Evolutionary conservation across 2,797 vertebrate species (phyloP).

Genomic region (Myoxocephalus aenaeus): DNA sequence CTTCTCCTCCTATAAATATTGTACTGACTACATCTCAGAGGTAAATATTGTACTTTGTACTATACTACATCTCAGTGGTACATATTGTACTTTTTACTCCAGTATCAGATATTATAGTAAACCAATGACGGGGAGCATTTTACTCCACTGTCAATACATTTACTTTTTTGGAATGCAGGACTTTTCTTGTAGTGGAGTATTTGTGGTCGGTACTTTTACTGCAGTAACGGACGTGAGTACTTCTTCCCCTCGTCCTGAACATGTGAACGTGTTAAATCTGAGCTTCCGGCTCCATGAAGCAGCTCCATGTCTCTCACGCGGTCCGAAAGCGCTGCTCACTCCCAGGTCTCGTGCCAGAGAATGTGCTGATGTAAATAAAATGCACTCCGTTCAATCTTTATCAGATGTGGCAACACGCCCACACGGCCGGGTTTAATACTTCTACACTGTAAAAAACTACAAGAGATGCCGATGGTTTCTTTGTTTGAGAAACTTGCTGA

Average conservation of each 20-base stretch:
- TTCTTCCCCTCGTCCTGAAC: not conserved
- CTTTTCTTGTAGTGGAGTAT: not conserved
- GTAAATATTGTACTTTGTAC: too few relatives aligned
- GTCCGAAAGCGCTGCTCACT: not conserved
- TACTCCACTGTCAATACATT: too few relatives aligned
- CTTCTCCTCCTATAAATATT: too few relatives aligned
- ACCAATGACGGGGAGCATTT: too few relatives aligned
- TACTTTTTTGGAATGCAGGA: not conserved
- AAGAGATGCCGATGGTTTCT: too few relatives aligned
- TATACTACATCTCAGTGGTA: too few relatives aligned
- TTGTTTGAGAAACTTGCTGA: not conserved
- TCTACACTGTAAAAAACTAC: not conserved
- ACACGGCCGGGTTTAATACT: not conserved
- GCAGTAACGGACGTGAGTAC: not conserved
- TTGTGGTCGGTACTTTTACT: not conserved
- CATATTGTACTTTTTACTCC: too few relatives aligned
- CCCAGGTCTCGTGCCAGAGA: constrained; percentile 8
- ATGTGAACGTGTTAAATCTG: not conserved
- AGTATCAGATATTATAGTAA: too few relatives aligned
- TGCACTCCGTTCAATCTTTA: constrained; percentile 11
- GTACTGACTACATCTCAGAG: too few relatives aligned
- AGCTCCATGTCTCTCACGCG: not conserved
- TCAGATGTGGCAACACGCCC: constrained; percentile 12
- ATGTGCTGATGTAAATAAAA: constrained; percentile 49
- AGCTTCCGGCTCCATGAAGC: not conserved